Conservation (phyloP, 2,113 vertebrate genomes). For the Beaufortia kweichowensis region DNA sequence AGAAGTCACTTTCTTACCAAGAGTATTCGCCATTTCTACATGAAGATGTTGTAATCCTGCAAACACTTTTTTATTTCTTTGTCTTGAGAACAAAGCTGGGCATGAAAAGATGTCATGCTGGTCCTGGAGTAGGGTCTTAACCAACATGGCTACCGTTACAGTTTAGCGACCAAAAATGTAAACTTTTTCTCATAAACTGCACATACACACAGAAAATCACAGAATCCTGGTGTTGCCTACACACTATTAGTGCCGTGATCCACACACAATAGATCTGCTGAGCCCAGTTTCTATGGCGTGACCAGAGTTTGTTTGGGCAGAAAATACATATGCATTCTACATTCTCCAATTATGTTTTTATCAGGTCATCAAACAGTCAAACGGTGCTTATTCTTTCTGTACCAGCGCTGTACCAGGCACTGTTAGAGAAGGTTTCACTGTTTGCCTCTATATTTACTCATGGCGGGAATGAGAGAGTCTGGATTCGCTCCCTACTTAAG, state of each 20-base stretch:
- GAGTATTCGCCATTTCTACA: not conserved
- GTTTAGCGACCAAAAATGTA: slow-evolving; percentile 63
- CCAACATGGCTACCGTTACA: slow-evolving; percentile 61
- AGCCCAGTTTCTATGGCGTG: slow-evolving; percentile 70
- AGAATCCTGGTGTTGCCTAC: slow-evolving; percentile 37
- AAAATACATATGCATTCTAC: slow-evolving; percentile 70
- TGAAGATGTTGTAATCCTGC: not conserved
- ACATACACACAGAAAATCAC: slow-evolving; percentile 21
- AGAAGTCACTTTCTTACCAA: not conserved
- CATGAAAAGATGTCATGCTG: slow-evolving; percentile 67
- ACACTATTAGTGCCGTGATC: slow-evolving; percentile 21
- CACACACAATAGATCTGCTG: slow-evolving; percentile 48
- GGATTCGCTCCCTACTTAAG: slow-evolving; percentile 57
- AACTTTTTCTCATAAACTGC: slow-evolving; percentile 41
- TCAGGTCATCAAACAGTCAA: slow-evolving; percentile 74
- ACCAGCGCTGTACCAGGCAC: slow-evolving; percentile 81
- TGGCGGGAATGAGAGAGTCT: slow-evolving; percentile 76
- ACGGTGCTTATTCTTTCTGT: slow-evolving; percentile 61
- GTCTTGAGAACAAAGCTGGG: slow-evolving; percentile 67
- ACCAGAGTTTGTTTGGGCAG: slow-evolving; percentile 68
- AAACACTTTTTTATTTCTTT: slow-evolving; percentile 53
- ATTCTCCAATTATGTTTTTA: slow-evolving; percentile 73
- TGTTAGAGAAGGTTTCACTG: slow-evolving; percentile 75
- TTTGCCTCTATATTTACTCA: slow-evolving; percentile 88
- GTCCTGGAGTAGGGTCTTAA: slow-evolving; percentile 54